A percentile compares a stretch with the other conserved stretches of the same genome.
Conservation (phyloP, 1,140 invertebrate genomes). For the Thaumatotibia leucotreta region DNA sequence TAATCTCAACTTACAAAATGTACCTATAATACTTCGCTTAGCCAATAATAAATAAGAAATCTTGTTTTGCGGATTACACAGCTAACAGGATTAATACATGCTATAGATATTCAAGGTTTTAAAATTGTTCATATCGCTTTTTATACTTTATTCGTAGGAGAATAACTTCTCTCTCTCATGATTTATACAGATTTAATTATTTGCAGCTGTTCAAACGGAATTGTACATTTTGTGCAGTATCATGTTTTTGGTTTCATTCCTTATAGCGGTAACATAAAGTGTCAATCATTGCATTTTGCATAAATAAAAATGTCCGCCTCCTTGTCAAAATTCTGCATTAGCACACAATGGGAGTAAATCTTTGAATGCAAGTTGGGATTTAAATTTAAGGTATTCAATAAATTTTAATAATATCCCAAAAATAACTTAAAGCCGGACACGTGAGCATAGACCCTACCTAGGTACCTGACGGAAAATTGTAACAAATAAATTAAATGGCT, state of each 20-base stretch:
- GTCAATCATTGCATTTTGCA: slow-evolving; percentile 52
- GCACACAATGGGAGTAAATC: background rate
- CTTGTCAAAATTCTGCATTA: slow-evolving; percentile 29
- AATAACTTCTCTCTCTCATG: background rate
- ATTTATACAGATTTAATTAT: background rate
- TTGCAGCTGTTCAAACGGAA: background rate
- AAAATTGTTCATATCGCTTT: too few species aligned
- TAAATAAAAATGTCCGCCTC: slow-evolving; percentile 46
- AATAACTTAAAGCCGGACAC: background rate
- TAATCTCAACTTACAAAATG: too few species aligned
- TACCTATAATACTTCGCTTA: too few species aligned
- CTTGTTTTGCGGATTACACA: too few species aligned
- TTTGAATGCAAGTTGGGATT: background rate
- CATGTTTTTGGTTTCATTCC: background rate
- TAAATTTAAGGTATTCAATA: background rate
- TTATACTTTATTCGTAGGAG: too few species aligned
- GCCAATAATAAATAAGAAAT: too few species aligned
- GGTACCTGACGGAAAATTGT: too few species aligned
- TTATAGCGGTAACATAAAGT: slow-evolving; percentile 35
- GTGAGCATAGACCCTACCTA: too few species aligned
- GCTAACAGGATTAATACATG: too few species aligned
- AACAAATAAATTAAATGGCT: too few species aligned
- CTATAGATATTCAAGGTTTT: too few species aligned
- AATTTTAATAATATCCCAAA: background rate
- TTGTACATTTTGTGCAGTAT: background rate